phyloP scores from a whole-genome alignment of 2,113 vertebrate genomes.

The Pedetes capensis region DNA sequence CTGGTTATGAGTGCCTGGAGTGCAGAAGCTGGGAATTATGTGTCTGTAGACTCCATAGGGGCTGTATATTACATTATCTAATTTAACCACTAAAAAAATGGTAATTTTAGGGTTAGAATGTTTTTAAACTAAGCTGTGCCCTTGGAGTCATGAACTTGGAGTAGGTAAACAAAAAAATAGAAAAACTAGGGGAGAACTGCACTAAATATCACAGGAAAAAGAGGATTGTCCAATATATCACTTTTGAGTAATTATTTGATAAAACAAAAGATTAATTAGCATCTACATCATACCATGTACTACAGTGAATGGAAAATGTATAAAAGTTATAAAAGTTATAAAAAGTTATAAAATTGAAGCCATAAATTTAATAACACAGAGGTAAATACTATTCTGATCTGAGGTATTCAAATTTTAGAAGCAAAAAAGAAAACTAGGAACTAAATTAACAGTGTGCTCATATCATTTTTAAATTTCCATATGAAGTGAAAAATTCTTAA shows the following conservation, averaged over 20 bases:
- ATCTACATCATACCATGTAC: neutral
- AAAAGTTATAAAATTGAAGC: slow-evolving; percentile 20
- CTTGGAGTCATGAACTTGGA: neutral
- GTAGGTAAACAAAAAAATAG: neutral
- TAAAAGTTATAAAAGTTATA: neutral
- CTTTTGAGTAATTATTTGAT: neutral
- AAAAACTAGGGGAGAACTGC: neutral
- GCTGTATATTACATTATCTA: too few species aligned
- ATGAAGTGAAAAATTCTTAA: neutral
- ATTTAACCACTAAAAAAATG: too few species aligned
- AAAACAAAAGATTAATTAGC: neutral
- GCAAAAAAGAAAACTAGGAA: neutral
- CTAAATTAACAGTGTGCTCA: neutral
- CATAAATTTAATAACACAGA: neutral
- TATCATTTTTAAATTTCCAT: neutral
- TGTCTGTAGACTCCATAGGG: neutral
- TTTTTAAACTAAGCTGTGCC: too few species aligned
- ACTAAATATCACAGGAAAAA: neutral
- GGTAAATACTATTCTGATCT: neutral
- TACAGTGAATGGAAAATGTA: neutral
- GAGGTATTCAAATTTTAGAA: slow-evolving; percentile 10
- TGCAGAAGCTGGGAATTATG: neutral
- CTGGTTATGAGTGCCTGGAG: neutral
- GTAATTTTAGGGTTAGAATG: too few species aligned
- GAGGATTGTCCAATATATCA: neutral